Percentiles rank a stretch among this genome's conserved stretches.
Evolutionary conservation across 2,797 vertebrate species (phyloP).

Genomic region (Arctocebus calabarensis): DNA sequence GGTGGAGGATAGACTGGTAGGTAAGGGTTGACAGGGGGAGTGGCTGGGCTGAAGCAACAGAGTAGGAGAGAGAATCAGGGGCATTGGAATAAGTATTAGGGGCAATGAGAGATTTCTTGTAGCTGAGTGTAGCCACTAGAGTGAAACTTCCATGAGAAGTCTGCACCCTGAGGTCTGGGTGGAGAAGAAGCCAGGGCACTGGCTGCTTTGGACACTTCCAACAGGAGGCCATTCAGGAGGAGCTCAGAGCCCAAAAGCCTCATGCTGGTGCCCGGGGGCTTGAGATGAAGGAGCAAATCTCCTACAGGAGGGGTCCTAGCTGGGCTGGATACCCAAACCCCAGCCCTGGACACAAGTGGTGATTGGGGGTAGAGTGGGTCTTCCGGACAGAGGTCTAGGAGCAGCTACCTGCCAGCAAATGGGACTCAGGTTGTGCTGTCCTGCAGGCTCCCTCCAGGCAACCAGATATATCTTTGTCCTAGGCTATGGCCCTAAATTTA

Average conservation of each 20-base stretch:
- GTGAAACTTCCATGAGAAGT: neutral
- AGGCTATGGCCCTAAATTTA: neutral
- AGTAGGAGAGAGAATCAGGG: neutral
- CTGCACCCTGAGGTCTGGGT: neutral
- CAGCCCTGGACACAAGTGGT: neutral
- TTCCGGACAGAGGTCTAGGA: neutral
- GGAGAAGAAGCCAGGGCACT: neutral
- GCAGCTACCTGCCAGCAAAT: neutral
- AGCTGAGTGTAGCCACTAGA: neutral
- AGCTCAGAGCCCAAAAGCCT: neutral
- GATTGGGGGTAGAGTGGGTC: rapidly evolving
- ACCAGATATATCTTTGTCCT: neutral
- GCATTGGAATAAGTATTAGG: rapidly evolving
- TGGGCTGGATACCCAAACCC: too few relatives aligned
- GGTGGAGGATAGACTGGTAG: rapidly evolving
- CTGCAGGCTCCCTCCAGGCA: neutral
- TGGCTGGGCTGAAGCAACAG: neutral
- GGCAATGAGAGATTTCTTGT: neutral
- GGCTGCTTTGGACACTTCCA: neutral
- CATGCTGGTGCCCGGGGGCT: neutral
- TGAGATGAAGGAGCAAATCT: neutral
- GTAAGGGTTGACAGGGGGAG: neutral
- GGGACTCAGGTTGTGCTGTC: rapidly evolving
- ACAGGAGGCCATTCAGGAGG: neutral
- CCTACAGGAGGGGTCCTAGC: neutral